Conservation (phyloP, 2,797 vertebrate genomes). For the Chloroceryle amazona region DNA sequence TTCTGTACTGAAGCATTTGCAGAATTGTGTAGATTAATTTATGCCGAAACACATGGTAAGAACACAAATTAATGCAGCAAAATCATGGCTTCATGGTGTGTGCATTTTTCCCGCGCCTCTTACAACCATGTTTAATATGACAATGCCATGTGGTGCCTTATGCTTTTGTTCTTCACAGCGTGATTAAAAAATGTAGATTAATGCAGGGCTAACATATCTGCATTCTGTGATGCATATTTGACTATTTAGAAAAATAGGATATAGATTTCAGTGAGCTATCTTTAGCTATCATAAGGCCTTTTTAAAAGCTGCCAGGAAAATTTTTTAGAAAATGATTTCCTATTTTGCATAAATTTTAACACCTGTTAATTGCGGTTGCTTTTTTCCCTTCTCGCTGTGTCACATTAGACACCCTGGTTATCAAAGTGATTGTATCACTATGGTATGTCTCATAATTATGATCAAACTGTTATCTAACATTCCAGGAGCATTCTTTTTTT, state of each 20-base stretch:
- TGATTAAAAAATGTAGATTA: slow-evolving; percentile 35
- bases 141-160: neutral
- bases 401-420: slow-evolving; percentile 80
- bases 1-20: neutral
- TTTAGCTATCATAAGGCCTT: slow-evolving; percentile 49
- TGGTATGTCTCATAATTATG: slow-evolving; percentile 88
- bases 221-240: slow-evolving; percentile 68
- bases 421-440: slow-evolving; percentile 83
- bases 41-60: neutral
- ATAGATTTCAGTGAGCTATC: slow-evolving; percentile 41
- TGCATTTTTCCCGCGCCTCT: rapidly evolving
- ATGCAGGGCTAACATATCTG: slow-evolving; percentile 34
- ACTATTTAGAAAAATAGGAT: slow-evolving; percentile 61
- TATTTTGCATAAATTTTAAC: slow-evolving; percentile 72
- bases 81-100: neutral
- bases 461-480: slow-evolving; percentile 91
- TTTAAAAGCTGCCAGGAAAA: slow-evolving; percentile 50
- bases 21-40: neutral
- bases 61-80: neutral
- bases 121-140: neutral
- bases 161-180: slow-evolving; percentile 33
- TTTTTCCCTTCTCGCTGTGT: slow-evolving; percentile 70
- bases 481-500: slow-evolving; percentile 87
- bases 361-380: slow-evolving; percentile 76
- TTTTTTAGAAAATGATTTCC: slow-evolving; percentile 58